Base-by-base conservation (phyloP, 2,113 vertebrate genomes). In the Rhinoderma darwinii region DNA sequence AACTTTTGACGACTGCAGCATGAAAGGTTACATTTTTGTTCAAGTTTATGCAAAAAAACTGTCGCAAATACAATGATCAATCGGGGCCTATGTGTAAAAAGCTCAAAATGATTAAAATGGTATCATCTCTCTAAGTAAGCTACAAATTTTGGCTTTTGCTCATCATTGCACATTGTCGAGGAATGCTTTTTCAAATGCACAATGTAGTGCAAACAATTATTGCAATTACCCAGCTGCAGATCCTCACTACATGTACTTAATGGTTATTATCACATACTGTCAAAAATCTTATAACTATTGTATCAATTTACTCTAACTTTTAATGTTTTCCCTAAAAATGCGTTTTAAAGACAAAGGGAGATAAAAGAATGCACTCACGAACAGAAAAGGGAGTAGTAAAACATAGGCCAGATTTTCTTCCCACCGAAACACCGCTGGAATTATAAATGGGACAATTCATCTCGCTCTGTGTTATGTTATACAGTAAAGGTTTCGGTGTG, bases 381-480 rank as follows among this genome's bases (percentile, higher is more conserved):
- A 66, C 22, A 82, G 35, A 63, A 66, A 43, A 44, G 79, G 39
- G 56, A 82, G 56, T 82, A 82, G 22, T 18, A 63, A 47, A 83
- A 83, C 51, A 70, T 18, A n/a, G 63, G 30, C 81, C 41, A 83
- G 27, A 72, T 72, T 83, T 47, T 83, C 32, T 68, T 51, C 44
- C 81, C 63, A 63, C 63, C 10, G 7, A 63, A 44, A 66, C 35
- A 61, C 18, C 61, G 15, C 15, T 70, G 63, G 43, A 50, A 50
- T 70, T 83, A 83, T 83, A 35, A 83, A 47, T 83, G 43, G 81
- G 30, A 50, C 43, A 50, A 32, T 50, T 44, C 61, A 83, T 66
- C 80, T 82, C 22, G 43, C 10, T 50, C 80, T 82, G 61, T 82
- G 61, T 82, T 66, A 68, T 82, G 63, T 83, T 83, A 83, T 83